Evolutionary conservation across 2,888 invertebrate genomes (phyloP).

Genomic region (Drosophila mayaguana): DNA sequence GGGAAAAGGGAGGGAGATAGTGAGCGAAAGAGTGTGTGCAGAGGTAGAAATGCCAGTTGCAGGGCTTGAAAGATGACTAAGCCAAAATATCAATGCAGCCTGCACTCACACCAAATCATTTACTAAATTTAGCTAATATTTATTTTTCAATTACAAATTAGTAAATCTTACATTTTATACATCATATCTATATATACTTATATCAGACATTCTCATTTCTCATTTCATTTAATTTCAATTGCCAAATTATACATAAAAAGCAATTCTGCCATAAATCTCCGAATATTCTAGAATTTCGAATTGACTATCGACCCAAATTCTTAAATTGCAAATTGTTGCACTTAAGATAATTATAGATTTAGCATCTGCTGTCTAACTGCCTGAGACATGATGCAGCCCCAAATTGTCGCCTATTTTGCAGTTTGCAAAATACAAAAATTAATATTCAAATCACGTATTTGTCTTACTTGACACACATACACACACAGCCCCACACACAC

Average conservation of each 20-base stretch:
- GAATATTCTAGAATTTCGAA: conserved; percentile 6
- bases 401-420: conserved; percentile 18
- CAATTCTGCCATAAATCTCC: no score
- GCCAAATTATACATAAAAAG: no score
- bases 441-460: conserved; percentile 75
- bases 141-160: background rate
- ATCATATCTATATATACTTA: no score
- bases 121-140: background rate
- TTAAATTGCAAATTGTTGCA: background rate
- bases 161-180: no score
- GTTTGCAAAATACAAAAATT: conserved; percentile 47
- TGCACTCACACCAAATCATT: background rate
- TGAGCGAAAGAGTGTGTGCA: background rate
- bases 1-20: background rate
- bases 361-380: background rate
- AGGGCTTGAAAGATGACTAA: conserved; percentile 19
- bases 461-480: conserved; percentile 56
- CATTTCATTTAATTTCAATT: no score
- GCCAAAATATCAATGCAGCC: background rate
- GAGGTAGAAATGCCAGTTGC: background rate
- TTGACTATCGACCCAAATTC: conserved; percentile 1
- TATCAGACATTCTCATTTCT: no score
- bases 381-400: conserved; percentile 24
- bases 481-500: conserved; percentile 20
- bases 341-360: conserved; percentile 31